A percentile compares a stretch with the other conserved stretches of the same genome.
Conservation (phyloP, 2,888 invertebrate species). For the Ypsolopha scabrella region DNA sequence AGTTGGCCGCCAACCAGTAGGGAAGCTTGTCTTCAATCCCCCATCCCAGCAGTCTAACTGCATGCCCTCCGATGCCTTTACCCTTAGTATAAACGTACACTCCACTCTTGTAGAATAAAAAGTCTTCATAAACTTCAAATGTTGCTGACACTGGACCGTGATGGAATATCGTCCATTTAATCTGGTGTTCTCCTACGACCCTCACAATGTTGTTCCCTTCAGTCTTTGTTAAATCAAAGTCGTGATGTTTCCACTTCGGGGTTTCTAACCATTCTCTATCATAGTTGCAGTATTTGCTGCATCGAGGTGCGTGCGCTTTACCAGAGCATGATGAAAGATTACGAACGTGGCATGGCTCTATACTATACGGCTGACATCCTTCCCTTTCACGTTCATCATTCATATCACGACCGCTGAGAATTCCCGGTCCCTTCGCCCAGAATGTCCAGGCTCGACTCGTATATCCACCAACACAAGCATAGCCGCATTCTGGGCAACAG, state of each 20-base stretch:
- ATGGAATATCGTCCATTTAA: constrained; percentile 84
- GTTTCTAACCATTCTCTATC: constrained; percentile 56
- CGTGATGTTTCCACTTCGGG: too few species aligned
- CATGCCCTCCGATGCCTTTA: constrained; percentile 83
- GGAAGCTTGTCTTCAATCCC: constrained; percentile 81
- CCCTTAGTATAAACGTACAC: constrained; percentile 77
- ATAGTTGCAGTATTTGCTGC: constrained; percentile 75
- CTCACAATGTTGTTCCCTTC: constrained; percentile 75
- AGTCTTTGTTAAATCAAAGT: constrained; percentile 52
- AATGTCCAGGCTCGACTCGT: constrained; percentile 86
- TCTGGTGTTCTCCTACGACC: constrained; percentile 73
- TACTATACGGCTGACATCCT: constrained; percentile 86
- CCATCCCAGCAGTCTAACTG: constrained; percentile 90
- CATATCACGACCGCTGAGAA: constrained; percentile 90
- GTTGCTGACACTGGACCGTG: constrained; percentile 93
- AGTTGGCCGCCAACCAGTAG: constrained; percentile 94
- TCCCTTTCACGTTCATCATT: constrained; percentile 65
- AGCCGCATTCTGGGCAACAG: constrained; percentile 85
- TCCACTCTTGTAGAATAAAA: constrained; percentile 86
- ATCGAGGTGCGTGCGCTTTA: constrained; percentile 74
- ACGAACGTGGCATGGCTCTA: too few species aligned
- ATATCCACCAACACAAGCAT: constrained; percentile 87
- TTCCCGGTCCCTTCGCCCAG: constrained; percentile 80
- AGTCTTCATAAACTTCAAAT: constrained; percentile 88
- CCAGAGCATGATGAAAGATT: constrained; percentile 80